A percentile compares a stretch with the other conserved stretches of the same genome.
Evolutionary conservation across 2,797 vertebrate species (phyloP).

Genomic region (Ptychadena robeensis): DNA sequence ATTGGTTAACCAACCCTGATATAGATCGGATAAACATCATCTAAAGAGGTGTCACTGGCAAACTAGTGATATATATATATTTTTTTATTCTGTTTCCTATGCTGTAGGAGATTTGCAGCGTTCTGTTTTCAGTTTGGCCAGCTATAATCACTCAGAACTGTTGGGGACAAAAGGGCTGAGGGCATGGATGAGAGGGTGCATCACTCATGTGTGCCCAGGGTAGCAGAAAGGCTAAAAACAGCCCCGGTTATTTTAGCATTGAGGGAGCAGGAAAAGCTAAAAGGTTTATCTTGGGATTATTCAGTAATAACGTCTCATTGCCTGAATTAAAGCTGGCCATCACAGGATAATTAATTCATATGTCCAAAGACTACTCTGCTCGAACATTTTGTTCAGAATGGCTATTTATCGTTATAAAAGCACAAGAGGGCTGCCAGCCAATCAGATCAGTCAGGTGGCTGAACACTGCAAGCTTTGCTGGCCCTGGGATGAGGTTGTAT

Average conservation of each 20-base stretch:
- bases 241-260: background rate
- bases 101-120: background rate
- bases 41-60: background rate
- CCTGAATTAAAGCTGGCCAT: slow-evolving; percentile 49
- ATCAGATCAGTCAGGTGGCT: slow-evolving; percentile 51
- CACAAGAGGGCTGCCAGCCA: slow-evolving; percentile 48
- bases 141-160: too few species aligned
- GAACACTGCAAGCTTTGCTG: slow-evolving; percentile 38
- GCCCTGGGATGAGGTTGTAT: slow-evolving; percentile 39
- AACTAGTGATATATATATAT: background rate
- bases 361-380: slow-evolving; percentile 36
- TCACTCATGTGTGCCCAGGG: background rate
- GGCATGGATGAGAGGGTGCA: too few species aligned
- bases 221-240: background rate
- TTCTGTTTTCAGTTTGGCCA: background rate
- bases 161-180: background rate
- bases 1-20: too few species aligned
- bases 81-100: too few species aligned
- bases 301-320: slow-evolving; percentile 33
- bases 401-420: slow-evolving; percentile 47
- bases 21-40: too few species aligned
- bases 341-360: slow-evolving; percentile 51
- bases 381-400: slow-evolving; percentile 43
- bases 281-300: slow-evolving; percentile 42
- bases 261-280: background rate